Conservation (phyloP, 2,113 vertebrate species). For the Ailurus styani region DNA sequence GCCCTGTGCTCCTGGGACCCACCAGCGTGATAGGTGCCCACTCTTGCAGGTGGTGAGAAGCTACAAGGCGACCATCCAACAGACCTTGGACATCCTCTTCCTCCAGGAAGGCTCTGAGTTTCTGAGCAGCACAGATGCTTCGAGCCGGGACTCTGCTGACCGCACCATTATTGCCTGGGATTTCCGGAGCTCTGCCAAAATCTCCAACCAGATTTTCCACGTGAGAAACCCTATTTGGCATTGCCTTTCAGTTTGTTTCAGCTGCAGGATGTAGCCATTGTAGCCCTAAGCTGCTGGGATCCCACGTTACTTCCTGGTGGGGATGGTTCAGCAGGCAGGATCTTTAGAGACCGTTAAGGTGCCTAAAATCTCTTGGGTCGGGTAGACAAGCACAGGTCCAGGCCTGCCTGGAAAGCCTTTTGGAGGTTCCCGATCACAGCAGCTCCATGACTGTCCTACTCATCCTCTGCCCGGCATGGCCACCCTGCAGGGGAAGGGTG, state of each 20-base stretch:
- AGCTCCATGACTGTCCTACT: rapidly evolving
- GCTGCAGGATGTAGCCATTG: rapidly evolving
- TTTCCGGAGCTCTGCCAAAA: slow-evolving; percentile 90
- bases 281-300: neutral
- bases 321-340: neutral
- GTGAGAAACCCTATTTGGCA: slow-evolving; percentile 78
- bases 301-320: neutral
- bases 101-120: slow-evolving; percentile 90
- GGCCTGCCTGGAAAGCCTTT: neutral
- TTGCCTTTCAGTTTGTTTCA: neutral
- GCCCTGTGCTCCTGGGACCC: neutral
- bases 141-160: slow-evolving; percentile 96
- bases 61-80: slow-evolving; percentile 94
- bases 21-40: neutral
- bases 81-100: slow-evolving; percentile 94
- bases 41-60: slow-evolving; percentile 86
- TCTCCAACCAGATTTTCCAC: slow-evolving; percentile 98
- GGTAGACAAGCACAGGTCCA: neutral
- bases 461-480: neutral
- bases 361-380: neutral
- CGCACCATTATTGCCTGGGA: slow-evolving; percentile 97
- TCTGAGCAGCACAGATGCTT: slow-evolving; percentile 93
- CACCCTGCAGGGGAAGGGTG: neutral
- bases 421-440: rapidly evolving
- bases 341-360: neutral